These are phyloP conservation scores for Holcopasites calliopsidis DNA, from an alignment of 1,140 invertebrate genomes.

Conservation along the genomic window DNA sequence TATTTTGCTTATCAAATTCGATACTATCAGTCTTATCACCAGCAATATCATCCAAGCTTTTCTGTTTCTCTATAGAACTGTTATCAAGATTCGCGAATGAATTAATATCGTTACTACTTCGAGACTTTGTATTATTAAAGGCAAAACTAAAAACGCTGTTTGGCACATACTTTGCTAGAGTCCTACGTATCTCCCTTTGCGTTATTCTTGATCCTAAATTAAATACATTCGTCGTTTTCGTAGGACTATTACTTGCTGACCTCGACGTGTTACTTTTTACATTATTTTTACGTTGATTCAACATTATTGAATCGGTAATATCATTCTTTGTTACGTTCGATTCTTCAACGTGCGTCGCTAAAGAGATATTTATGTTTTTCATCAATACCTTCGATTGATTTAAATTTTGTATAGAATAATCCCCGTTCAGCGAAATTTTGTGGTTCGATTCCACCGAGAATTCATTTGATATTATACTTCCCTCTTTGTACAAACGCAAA, in stretches of 20 bases:
- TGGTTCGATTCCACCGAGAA: background rate
- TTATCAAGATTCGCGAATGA: constrained; percentile 2
- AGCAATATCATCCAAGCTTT: constrained; percentile 22
- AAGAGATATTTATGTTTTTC: constrained; percentile 4
- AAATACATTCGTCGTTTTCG: constrained; percentile 62
- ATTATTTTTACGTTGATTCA: constrained; percentile 62
- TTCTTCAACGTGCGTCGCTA: constrained; percentile 44
- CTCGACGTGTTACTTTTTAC: constrained; percentile 68
- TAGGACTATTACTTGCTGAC: constrained; percentile 67
- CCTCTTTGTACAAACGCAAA: constrained; percentile 12
- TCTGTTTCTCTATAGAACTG: constrained; percentile 11
- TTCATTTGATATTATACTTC: constrained; percentile 4
- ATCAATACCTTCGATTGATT: constrained; percentile 29
- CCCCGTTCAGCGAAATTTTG: constrained; percentile 11
- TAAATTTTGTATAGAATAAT: constrained; percentile 8
- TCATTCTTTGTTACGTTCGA: constrained; percentile 64
- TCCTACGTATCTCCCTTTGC: background rate
- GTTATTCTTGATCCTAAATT: constrained; percentile 45
- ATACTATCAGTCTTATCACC: constrained; percentile 39
- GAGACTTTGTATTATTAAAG: constrained; percentile 37
- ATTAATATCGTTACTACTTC: constrained; percentile 40
- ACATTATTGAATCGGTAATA: constrained; percentile 63
- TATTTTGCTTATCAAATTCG: constrained; percentile 19
- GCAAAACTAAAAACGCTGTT: constrained; percentile 40
- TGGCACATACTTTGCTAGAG: constrained; percentile 52